Conservation (phyloP, 2,797 vertebrate species). For the Hapalemur alaotrensis region DNA sequence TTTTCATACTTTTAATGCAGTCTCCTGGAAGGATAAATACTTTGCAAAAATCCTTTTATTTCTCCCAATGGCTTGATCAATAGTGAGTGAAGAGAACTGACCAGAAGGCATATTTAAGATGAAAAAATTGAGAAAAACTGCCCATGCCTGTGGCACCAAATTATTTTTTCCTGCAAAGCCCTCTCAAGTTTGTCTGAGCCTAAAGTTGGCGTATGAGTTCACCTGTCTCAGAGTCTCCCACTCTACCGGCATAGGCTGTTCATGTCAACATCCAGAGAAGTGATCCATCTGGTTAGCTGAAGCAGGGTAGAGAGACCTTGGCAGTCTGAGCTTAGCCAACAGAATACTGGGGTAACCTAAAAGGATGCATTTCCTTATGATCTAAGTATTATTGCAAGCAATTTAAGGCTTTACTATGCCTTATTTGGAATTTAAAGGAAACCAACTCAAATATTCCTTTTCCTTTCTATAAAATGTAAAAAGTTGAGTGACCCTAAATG, state of each 20-base stretch:
- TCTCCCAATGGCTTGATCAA: background rate
- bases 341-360: background rate
- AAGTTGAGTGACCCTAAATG: background rate
- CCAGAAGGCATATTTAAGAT: background rate
- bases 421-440: background rate
- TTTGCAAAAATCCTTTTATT: conserved; percentile 15
- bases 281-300: background rate
- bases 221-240: background rate
- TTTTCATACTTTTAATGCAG: background rate
- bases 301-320: background rate
- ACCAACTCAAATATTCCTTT: background rate
- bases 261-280: background rate
- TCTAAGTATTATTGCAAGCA: background rate
- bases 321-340: background rate
- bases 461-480: background rate
- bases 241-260: background rate
- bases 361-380: background rate
- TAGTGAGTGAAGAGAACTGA: background rate
- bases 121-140: background rate
- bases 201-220: background rate
- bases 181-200: background rate
- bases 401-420: background rate
- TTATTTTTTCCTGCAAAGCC: background rate
- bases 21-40: background rate
- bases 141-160: background rate